A percentile compares a stretch with the other conserved stretches of the same genome.
Conservation (phyloP, 2,113 vertebrate genomes). For the Anas platyrhynchos region DNA sequence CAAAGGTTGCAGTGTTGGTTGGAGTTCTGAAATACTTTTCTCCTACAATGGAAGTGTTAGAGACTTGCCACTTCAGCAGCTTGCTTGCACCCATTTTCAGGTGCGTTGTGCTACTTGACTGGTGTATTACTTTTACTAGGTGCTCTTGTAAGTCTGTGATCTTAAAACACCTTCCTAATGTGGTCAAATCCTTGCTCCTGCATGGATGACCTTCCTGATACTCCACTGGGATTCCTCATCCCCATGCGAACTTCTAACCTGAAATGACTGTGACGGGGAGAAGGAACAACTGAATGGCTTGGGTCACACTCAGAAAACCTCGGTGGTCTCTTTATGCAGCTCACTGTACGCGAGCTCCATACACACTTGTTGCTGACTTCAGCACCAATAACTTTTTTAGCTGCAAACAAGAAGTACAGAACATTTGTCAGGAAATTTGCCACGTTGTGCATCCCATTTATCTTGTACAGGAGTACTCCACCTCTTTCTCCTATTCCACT, state of each 20-base stretch:
- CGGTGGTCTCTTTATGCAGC: rapidly evolving
- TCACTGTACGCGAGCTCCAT: not conserved
- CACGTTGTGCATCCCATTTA: not conserved
- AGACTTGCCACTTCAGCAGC: not conserved
- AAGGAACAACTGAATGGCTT: not conserved
- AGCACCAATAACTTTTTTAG: not conserved
- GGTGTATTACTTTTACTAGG: not conserved
- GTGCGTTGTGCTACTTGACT: not conserved
- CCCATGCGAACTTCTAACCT: not conserved
- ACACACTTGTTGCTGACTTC: slow-evolving; percentile 35
- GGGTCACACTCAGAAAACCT: not conserved
- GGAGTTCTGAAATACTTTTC: not conserved
- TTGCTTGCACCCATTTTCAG: not conserved
- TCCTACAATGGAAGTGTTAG: not conserved
- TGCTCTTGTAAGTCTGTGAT: not conserved
- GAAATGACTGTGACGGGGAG: not conserved
- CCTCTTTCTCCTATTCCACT: slow-evolving; percentile 30
- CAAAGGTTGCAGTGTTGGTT: not conserved
- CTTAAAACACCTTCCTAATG: not conserved
- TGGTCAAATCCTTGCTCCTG: not conserved
- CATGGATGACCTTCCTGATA: not conserved
- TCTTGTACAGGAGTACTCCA: slow-evolving; percentile 2
- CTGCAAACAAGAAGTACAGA: not conserved
- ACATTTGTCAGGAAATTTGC: not conserved
- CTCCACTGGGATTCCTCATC: not conserved